Conservation (phyloP, 2,888 invertebrate species). For the Coenonympha glycerion region DNA sequence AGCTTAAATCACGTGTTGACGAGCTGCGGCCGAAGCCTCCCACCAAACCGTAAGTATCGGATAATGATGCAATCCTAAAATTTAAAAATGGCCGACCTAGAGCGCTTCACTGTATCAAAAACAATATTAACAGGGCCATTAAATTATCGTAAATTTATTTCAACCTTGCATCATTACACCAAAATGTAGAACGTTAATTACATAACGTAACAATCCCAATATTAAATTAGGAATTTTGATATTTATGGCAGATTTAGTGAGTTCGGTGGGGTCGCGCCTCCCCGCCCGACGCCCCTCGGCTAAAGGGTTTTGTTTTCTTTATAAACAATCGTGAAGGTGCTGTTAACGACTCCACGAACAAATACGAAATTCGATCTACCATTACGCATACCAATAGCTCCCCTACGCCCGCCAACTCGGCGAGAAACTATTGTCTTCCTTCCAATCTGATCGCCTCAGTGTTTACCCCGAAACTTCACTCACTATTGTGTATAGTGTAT, state of each 20-base stretch:
- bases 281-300: conserved; percentile 37
- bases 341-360: conserved; percentile 73
- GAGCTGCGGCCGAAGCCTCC: too few relatives aligned
- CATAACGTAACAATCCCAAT: conserved; percentile 20
- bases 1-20: too few relatives aligned
- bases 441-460: conserved; percentile 49
- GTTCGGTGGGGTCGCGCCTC: conserved; percentile 43
- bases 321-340: conserved; percentile 72
- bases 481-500: conserved; percentile 45
- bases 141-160: too few relatives aligned
- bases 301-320: conserved; percentile 73
- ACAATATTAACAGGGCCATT: too few relatives aligned
- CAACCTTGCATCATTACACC: conserved; percentile 7
- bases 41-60: too few relatives aligned
- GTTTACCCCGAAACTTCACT: conserved; percentile 33
- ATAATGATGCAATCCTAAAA: too few relatives aligned
- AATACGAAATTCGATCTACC: conserved; percentile 75
- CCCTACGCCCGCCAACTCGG: conserved; percentile 44
- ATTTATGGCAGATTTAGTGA: conserved; percentile 38
- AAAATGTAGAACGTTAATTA: conserved; percentile 15
- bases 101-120: too few relatives aligned
- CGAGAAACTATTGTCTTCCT: conserved; percentile 58
- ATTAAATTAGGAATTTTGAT: conserved; percentile 43
- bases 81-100: too few relatives aligned
- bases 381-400: conserved; percentile 73